Conservation (phyloP, 2,113 vertebrate species). For the Sciurus niger region DNA sequence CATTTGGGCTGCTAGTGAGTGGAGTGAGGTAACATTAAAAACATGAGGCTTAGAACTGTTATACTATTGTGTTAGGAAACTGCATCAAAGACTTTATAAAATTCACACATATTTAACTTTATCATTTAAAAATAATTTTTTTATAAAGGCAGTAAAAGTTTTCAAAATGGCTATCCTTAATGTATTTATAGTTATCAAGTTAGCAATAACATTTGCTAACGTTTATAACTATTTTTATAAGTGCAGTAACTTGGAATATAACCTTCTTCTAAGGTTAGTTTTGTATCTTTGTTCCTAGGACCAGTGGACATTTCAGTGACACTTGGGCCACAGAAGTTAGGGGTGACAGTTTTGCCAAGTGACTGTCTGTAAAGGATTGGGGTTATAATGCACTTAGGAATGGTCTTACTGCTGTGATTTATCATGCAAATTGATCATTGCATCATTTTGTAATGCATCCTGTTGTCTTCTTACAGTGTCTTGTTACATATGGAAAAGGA, state of each 20-base stretch:
- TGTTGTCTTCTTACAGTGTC: conserved; percentile 89
- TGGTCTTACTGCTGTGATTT: neutral
- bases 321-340: neutral
- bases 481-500: conserved; percentile 95
- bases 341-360: neutral
- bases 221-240: neutral
- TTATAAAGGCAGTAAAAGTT: neutral
- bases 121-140: conserved; percentile 8
- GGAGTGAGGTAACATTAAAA: conserved; percentile 94
- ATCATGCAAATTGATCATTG: neutral
- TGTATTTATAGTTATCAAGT: neutral
- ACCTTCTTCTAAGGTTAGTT: neutral
- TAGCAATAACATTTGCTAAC: neutral
- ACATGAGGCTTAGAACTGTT: neutral
- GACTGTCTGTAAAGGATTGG: neutral
- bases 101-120: neutral
- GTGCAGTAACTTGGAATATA: neutral
- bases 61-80: neutral
- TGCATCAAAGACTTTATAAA: neutral
- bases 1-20: conserved; percentile 93
- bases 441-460: neutral
- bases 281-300: neutral
- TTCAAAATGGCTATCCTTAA: neutral
- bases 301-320: neutral
- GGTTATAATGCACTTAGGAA: neutral